Base-by-base conservation (phyloP, 2,888 invertebrate genomes). In the Anodontia alba region DNA sequence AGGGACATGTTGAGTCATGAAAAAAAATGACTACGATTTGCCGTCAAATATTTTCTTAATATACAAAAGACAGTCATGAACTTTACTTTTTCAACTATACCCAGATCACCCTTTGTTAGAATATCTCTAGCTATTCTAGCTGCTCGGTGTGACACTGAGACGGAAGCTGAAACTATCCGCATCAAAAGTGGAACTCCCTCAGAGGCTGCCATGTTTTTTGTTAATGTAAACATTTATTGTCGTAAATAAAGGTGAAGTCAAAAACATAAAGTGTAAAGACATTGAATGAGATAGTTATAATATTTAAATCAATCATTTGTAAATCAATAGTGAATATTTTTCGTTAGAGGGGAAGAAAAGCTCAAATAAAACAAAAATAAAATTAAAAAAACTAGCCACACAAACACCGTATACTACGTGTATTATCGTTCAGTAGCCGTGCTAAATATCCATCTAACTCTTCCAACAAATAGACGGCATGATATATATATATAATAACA, bases 111-210 rank as follows among this genome's bases (percentile, higher is more conserved):
- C 93, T 96, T 96, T 88, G 96, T 96, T 96, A 99, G 96, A 66
- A 99, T 96, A 95, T 98, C 98, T 87, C 98, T 96, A 70, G 99
- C 97, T 81, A 99, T 98, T 95, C 96, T 96, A 0, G 98, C 98
- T 85, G 98, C 98, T 90, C 97, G 96, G 88, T 96, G 96, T 0
- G 98, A 97, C 38, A 97, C 97, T 62, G 96, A 96, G 36, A 97
- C 96, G 38, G 98, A 97, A 20, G 97, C 96, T 51, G 97, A 97
- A 73, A 98, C 95, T 77, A 98, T 93, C 82, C 96, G 96, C 86
- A 97, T 95, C 89, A 98, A 94, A 80, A 97, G 88, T 17, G 93
- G 90, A 26, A 88, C 80, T 29, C 80, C 62, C 66, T 86, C 78
- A 33, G 80, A 73, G 7, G 87, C 79, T 38, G 90, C 90, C 90